A percentile compares a stretch with the other conserved stretches of the same genome.
These are phyloP conservation scores for Lithophane socia DNA, from an alignment of 2,888 invertebrate species.

Conservation along the genomic window DNA sequence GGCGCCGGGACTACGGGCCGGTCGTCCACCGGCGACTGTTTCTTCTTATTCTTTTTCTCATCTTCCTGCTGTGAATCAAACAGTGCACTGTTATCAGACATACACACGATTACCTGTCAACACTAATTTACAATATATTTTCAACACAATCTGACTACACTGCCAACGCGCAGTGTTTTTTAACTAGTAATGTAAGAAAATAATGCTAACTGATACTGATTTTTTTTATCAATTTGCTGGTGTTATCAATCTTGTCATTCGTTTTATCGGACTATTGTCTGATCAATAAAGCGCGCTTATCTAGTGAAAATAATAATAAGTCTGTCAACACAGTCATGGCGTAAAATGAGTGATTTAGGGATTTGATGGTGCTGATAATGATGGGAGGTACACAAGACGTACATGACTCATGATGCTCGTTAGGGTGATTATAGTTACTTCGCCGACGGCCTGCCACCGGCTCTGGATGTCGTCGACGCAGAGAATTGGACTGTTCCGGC, in stretches of 20 bases:
- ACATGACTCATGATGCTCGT: constrained; percentile 59
- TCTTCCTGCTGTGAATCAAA: constrained; percentile 85
- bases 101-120: constrained; percentile 70
- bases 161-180: constrained; percentile 64
- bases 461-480: constrained; percentile 43
- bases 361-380: constrained; percentile 4
- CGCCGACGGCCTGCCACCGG: constrained; percentile 22
- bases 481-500: constrained; percentile 60
- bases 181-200: constrained; percentile 73
- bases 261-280: constrained; percentile 82
- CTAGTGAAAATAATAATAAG: constrained; percentile 65
- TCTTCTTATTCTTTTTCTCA: constrained; percentile 88
- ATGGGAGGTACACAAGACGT: too few relatives aligned
- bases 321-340: constrained; percentile 46
- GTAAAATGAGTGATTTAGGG: constrained; percentile 34
- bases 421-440: constrained; percentile 26
- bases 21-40: constrained; percentile 87
- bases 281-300: constrained; percentile 80
- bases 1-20: constrained; percentile 87
- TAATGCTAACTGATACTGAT: constrained; percentile 66
- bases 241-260: constrained; percentile 82
- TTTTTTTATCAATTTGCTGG: constrained; percentile 82
- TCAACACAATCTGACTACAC: constrained; percentile 55
- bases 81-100: constrained; percentile 79
- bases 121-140: constrained; percentile 53